Conservation (phyloP, 1,140 invertebrate species). For the Trichonephila inaurata region DNA sequence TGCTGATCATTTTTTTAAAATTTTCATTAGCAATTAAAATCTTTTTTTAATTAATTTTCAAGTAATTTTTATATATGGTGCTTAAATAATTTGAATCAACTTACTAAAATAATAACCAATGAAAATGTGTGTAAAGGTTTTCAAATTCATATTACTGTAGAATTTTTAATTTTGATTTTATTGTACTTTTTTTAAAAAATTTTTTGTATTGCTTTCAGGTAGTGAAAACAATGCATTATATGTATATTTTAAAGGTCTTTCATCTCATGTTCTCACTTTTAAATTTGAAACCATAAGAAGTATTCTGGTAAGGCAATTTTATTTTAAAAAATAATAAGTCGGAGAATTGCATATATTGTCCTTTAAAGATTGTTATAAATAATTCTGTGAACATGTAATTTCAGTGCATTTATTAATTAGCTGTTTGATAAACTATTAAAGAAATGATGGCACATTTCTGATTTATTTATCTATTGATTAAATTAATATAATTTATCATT, state of each 20-base stretch:
- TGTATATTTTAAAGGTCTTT: slow-evolving; percentile 95
- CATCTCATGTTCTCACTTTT: slow-evolving; percentile 92
- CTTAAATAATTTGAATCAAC: background rate
- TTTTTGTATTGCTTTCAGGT: slow-evolving; percentile 79
- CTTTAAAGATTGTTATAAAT: background rate
- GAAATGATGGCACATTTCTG: no score
- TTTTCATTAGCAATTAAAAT: no score
- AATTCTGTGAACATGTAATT: no score
- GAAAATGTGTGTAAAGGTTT: background rate
- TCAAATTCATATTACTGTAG: background rate
- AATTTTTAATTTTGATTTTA: no score
- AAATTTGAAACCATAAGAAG: slow-evolving; percentile 92
- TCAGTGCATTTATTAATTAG: background rate
- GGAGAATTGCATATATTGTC: no score
- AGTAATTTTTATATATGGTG: no score
- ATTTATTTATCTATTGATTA: no score
- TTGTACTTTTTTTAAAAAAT: no score
- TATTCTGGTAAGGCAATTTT: slow-evolving; percentile 84
- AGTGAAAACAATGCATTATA: slow-evolving; percentile 97
- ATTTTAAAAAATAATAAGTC: background rate
- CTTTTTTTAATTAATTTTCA: background rate
- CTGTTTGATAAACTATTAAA: no score
- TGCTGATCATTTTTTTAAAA: no score
- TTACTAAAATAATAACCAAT: background rate
- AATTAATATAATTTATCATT: no score